Evolutionary conservation across 2,888 invertebrate genomes (phyloP).

Genomic region (Trachelus troglodyta): DNA sequence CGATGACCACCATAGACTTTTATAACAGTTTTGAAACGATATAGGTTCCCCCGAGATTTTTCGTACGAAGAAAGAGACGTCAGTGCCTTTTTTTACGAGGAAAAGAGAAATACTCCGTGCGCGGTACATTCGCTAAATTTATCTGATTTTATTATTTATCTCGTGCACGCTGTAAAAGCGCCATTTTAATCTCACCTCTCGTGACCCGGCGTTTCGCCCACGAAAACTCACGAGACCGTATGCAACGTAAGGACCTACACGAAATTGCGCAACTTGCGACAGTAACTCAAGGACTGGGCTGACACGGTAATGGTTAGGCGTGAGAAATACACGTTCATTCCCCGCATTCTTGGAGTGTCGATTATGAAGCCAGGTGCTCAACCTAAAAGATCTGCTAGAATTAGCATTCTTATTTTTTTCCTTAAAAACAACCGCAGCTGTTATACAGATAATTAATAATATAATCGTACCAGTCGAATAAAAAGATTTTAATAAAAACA

Average conservation of each 20-base stretch:
- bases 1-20: not conserved
- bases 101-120: not conserved
- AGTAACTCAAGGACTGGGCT: slow-evolving; percentile 28
- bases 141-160: not conserved
- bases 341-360: slow-evolving; percentile 17
- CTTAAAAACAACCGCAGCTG: not conserved
- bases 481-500: not conserved
- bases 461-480: not conserved
- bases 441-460: not conserved
- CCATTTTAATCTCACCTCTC: not conserved
- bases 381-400: not conserved
- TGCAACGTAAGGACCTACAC: not conserved
- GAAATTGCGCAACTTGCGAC: slow-evolving; percentile 10
- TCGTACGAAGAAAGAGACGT: not conserved
- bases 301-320: slow-evolving; percentile 36
- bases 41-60: not conserved
- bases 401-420: not conserved
- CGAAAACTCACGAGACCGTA: not conserved
- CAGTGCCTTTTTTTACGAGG: not conserved
- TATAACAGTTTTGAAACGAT: not conserved
- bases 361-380: slow-evolving; percentile 15
- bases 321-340: slow-evolving; percentile 38
- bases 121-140: not conserved
- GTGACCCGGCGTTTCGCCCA: not conserved
- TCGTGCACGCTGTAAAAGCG: not conserved